These are phyloP conservation scores for Cyclophora albipunctata DNA, from an alignment of 2,888 invertebrate species.

Conservation along the genomic window DNA sequence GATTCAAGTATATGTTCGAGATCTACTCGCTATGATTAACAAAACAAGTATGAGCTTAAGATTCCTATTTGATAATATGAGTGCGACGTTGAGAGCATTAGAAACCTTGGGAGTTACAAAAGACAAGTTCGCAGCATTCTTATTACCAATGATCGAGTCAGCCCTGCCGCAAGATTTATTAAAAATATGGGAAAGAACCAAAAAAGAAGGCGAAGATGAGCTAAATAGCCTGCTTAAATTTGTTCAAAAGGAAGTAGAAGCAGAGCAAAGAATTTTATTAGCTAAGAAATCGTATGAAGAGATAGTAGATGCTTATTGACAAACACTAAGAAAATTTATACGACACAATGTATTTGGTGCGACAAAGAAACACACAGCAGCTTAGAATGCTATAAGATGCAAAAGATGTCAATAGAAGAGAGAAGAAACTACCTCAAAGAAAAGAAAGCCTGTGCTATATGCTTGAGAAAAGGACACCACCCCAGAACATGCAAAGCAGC, in stretches of 20 bases:
- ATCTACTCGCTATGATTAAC: not conserved
- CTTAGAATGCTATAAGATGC: not conserved
- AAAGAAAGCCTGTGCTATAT: too few species aligned
- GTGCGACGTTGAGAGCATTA: not conserved
- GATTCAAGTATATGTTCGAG: not conserved
- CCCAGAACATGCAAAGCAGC: too few species aligned
- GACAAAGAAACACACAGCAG: not conserved
- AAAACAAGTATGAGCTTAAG: not conserved
- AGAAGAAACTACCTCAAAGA: too few species aligned
- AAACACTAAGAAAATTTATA: not conserved
- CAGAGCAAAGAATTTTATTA: not conserved
- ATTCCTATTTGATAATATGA: not conserved
- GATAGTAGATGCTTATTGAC: not conserved
- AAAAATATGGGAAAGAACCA: not conserved
- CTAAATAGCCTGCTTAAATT: not conserved
- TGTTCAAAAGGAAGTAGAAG: not conserved
- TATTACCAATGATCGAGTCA: not conserved
- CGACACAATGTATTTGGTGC: not conserved
- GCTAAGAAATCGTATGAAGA: not conserved
- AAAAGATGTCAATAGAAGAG: too few species aligned
- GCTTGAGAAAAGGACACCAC: too few species aligned
- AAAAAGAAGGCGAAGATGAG: not conserved
- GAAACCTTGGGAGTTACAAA: not conserved
- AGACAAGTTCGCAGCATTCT: not conserved
- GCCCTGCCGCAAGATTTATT: not conserved